Percentiles rank a stretch among this genome's conserved stretches.
phyloP scores from a whole-genome alignment of 1,140 invertebrate genomes.

The Trichomalopsis sarcophagae region DNA sequence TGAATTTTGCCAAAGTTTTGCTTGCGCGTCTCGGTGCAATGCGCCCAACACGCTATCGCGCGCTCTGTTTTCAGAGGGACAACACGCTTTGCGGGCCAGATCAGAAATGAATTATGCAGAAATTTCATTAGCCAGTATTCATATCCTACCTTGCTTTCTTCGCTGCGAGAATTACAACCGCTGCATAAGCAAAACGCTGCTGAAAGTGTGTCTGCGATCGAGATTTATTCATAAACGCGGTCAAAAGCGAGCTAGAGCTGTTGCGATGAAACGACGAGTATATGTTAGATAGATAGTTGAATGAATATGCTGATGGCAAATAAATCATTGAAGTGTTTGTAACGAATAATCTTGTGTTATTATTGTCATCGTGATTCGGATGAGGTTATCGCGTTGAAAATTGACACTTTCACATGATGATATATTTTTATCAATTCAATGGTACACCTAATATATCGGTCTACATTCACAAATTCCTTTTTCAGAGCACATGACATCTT shows the following conservation, averaged over 20 bases:
- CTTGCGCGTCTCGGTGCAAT: neutral
- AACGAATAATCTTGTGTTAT: too few species aligned
- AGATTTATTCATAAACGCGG: too few species aligned
- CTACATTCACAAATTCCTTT: constrained; percentile 20
- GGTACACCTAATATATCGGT: neutral
- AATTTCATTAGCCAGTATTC: neutral
- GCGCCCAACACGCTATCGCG: neutral
- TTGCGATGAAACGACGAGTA: too few species aligned
- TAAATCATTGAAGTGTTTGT: too few species aligned
- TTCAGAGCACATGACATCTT: neutral
- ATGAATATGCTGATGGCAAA: too few species aligned
- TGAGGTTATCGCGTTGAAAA: neutral
- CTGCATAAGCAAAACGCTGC: neutral
- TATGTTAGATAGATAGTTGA: too few species aligned
- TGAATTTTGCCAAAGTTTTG: constrained; percentile 49
- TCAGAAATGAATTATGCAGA: neutral
- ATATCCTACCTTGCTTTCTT: neutral
- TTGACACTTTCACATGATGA: too few species aligned
- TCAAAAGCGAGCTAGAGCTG: too few species aligned
- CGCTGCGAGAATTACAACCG: neutral
- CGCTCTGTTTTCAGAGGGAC: neutral
- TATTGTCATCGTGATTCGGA: too few species aligned
- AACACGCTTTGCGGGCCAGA: neutral
- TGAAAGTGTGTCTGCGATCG: too few species aligned
- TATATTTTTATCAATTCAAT: too few species aligned